phyloP scores from a whole-genome alignment of 2,888 invertebrate genomes.

The Tipula helvola region DNA sequence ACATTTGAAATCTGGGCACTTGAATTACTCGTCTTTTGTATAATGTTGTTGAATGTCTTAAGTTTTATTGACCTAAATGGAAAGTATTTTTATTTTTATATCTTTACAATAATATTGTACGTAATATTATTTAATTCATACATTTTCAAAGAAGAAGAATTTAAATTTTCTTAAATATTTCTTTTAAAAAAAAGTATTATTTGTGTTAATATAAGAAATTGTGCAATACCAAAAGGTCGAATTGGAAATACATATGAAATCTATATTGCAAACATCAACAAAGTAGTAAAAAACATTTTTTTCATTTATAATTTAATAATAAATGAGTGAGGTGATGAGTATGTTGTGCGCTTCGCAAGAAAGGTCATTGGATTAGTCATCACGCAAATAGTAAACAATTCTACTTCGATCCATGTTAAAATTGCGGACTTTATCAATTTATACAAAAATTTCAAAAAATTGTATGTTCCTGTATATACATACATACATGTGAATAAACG shows the following conservation, averaged over 20 bases:
- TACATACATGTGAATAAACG: neutral
- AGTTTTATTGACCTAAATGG: constrained; percentile 5
- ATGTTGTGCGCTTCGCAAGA: neutral
- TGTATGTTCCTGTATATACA: neutral
- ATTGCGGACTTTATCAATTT: too few relatives aligned
- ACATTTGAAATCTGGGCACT: neutral
- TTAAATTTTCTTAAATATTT: neutral
- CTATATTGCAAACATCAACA: neutral
- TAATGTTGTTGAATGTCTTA: neutral
- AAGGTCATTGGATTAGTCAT: neutral
- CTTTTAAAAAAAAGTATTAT: neutral
- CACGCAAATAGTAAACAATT: neutral
- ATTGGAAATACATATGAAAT: neutral
- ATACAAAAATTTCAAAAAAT: neutral
- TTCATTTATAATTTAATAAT: neutral
- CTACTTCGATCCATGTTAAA: too few relatives aligned
- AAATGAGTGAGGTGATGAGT: neutral
- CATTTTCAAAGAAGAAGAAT: neutral
- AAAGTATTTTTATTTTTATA: neutral
- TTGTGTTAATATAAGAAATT: neutral
- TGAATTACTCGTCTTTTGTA: neutral
- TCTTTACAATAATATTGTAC: neutral
- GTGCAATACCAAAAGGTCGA: neutral
- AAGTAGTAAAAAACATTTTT: neutral
- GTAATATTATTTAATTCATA: neutral